Conservation (phyloP, 2,888 invertebrate species). For the Ptilodon capucinus region DNA sequence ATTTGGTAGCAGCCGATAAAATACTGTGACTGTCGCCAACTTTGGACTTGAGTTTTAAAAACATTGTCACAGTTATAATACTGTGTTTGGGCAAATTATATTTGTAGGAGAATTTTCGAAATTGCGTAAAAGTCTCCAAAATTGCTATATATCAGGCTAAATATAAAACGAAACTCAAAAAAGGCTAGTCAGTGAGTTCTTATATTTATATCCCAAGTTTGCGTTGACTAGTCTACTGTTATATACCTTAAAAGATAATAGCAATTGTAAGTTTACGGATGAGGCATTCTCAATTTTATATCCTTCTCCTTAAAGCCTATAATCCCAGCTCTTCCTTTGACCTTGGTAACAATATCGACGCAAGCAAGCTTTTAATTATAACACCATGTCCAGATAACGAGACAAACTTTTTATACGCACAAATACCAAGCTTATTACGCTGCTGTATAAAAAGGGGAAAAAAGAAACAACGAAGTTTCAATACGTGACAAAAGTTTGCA, state of each 20-base stretch:
- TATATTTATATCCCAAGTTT: too few relatives aligned
- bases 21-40: background rate
- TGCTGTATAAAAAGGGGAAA: constrained; percentile 3
- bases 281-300: too few relatives aligned
- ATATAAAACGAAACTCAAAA: too few relatives aligned
- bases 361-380: background rate
- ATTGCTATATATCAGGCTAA: too few relatives aligned
- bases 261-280: too few relatives aligned
- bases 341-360: background rate
- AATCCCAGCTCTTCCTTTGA: background rate
- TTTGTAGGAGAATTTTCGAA: too few relatives aligned
- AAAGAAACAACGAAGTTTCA: constrained; percentile 16
- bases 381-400: background rate
- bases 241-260: too few relatives aligned
- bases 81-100: too few relatives aligned
- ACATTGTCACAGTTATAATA: background rate
- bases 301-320: too few relatives aligned
- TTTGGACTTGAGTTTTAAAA: background rate
- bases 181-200: too few relatives aligned
- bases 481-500: constrained; percentile 26
- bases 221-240: too few relatives aligned
- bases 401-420: background rate
- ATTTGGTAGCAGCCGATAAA: background rate
- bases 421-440: background rate
- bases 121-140: too few relatives aligned